phyloP scores from a whole-genome alignment of 2,888 invertebrate genomes.

The Leucania comma region DNA sequence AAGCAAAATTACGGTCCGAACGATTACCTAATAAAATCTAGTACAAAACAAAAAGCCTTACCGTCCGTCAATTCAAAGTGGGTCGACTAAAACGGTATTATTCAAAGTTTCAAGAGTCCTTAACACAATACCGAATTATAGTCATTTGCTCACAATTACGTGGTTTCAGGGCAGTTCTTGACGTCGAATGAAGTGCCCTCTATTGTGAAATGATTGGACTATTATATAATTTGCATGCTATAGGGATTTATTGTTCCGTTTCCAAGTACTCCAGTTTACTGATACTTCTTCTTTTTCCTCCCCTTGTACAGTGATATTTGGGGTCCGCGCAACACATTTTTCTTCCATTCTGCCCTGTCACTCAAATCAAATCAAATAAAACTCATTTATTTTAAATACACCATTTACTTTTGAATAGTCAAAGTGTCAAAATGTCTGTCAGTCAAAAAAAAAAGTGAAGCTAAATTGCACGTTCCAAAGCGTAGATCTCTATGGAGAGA shows the following conservation, averaged over 20 bases:
- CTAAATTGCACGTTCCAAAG: too few species aligned
- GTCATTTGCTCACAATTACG: conserved; percentile 65
- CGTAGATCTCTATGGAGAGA: too few species aligned
- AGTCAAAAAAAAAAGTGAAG: too few species aligned
- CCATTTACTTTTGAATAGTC: too few species aligned
- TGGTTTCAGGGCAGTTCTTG: conserved; percentile 61
- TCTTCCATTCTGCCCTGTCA: too few species aligned
- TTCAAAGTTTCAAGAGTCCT: conserved; percentile 55
- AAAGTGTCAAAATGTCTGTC: too few species aligned
- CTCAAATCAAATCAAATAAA: too few species aligned
- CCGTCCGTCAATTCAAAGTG: conserved; percentile 43
- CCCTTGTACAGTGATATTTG: too few species aligned
- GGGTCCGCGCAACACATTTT: too few species aligned
- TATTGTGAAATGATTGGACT: conserved; percentile 61
- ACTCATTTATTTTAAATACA: too few species aligned
- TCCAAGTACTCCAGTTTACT: conserved; percentile 3
- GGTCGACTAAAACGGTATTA: conserved; percentile 47
- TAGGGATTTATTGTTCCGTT: conserved; percentile 39
- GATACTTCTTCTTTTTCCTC: too few species aligned
- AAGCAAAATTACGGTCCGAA: conserved; percentile 29
- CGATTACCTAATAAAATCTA: conserved; percentile 27
- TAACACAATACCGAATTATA: conserved; percentile 66
- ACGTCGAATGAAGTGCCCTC: conserved; percentile 53
- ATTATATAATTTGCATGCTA: conserved; percentile 62
- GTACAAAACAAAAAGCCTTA: conserved; percentile 27